A percentile compares a stretch with the other conserved stretches of the same genome.
Conservation (phyloP, 2,888 invertebrate genomes). For the Hybos culiciformis region DNA sequence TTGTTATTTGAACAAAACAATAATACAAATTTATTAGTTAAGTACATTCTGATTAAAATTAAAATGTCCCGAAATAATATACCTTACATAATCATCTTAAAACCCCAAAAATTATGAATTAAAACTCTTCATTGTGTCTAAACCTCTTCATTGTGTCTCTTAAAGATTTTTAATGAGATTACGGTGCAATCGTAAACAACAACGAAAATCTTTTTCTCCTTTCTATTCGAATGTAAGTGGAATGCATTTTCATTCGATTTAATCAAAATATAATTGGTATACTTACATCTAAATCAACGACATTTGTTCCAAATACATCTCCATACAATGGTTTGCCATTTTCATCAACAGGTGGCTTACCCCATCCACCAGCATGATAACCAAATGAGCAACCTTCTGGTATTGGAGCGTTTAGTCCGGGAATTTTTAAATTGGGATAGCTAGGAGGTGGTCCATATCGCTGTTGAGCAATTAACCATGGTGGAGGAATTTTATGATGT, state of each 20-base stretch:
- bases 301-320: slow-evolving; percentile 89
- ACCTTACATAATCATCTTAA: too few relatives aligned
- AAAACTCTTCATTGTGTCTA: too few relatives aligned
- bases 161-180: too few relatives aligned
- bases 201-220: background rate
- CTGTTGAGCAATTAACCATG: slow-evolving; percentile 63
- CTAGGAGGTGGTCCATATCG: slow-evolving; percentile 95
- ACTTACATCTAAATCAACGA: slow-evolving; percentile 55
- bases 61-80: too few relatives aligned
- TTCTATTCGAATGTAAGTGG: background rate
- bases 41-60: too few relatives aligned
- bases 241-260: too few relatives aligned
- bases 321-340: slow-evolving; percentile 95
- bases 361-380: slow-evolving; percentile 99
- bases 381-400: slow-evolving; percentile 97
- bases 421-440: slow-evolving; percentile 95
- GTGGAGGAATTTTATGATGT: slow-evolving; percentile 81
- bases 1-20: too few relatives aligned
- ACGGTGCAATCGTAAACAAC: background rate
- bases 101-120: too few relatives aligned
- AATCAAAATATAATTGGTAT: too few relatives aligned
- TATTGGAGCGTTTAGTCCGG: slow-evolving; percentile 95
- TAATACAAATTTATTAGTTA: too few relatives aligned
- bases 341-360: slow-evolving; percentile 98
- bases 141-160: too few relatives aligned